Base-by-base conservation (phyloP, 2,888 invertebrate species). In the Brachynemurus nebulosus region DNA sequence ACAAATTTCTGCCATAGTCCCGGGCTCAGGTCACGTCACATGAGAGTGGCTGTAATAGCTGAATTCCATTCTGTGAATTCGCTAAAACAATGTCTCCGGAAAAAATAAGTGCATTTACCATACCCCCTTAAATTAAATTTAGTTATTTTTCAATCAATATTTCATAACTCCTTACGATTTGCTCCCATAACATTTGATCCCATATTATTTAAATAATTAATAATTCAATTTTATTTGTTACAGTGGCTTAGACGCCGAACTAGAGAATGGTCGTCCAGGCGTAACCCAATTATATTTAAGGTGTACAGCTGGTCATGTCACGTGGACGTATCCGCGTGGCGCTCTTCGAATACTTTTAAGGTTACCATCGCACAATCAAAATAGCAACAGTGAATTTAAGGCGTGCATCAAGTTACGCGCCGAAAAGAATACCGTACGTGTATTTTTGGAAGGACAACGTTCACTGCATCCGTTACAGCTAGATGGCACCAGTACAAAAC, bases 221-320 rank as follows among this genome's bases (percentile, higher is more conserved):
- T 20, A 23, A 58, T 57, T 59, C 55, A 58, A 55, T 50, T 49
- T 51, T 48, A 57, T 52, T 58, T 60, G 48, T 74, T 73, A 27
- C 67, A 80, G 80, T 57, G 78, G 79, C 4, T 58, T 76, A 50
- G 55, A 58, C 5, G 61, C 68, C 57, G 58, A 65, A 6, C 73
- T 63, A 44, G 60, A 63, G 45, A 63, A 72, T 50, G 45, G 79
- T 37, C 16, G 20, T 11, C n/a, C 30, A 44, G 81, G 78, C 3
- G 81, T 85, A 40, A 78, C 80, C 27, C 83, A 84, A 1, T 79
- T 85, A 27, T 83, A 84, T 64, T 71, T 85, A 40, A 71, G 83
- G 20, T 85, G 85, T 57, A 70, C 79, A 16, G 77, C 80, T 47
- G 85, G 85, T 19, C 65, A 68, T 16, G 73, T 86, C 9, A 69